Base-by-base conservation (phyloP, 2,113 vertebrate genomes). In the Tachuris rubrigastra region DNA sequence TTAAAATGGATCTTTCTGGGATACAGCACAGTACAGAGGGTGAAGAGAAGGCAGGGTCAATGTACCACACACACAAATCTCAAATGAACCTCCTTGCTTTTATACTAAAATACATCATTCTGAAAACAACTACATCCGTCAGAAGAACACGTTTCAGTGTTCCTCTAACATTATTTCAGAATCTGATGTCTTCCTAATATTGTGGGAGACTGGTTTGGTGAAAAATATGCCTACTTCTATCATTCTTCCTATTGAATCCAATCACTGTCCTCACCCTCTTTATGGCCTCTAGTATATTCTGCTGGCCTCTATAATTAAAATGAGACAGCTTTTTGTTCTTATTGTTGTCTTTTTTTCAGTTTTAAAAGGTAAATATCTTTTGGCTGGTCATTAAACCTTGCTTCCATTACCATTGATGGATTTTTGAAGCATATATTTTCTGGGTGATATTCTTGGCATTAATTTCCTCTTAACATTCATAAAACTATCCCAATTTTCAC, bases 1-100 rank as follows among this genome's bases (percentile, higher is more conserved):
- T 93, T 77, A 78, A 92, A 92, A 62, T 39, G 41, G 84, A 91
- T 31, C 31, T 91, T 74, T 89, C 41, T 86, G 91, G 72, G 79
- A 77, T 66, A 58, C 13, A 63, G 17, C 7, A 8, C 10, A n/a
- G 41, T 77, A 66, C 13, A 71, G 50, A 73, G 86, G 25, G 49
- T 46, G 80, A 89, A 68, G 49, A 74, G 49, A 74, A 77, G 65
- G 46, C 72, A 86, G 22, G 76, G 68, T 14, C 76, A 86, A 18
- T 37, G 9, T 44, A 49, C 22, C 28, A 28, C 49, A 21, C 0
- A 1, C 21, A 68, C 10, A 88, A 58, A 69, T 62, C 24, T 77
- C 22, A 2, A 85, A 28, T 42, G 41, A 89, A 5, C 8, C 28
- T 69, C 46, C 59, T 87, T 76, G 46, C 14, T 73, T 42, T 73